These are phyloP conservation scores for Vanessa atalanta DNA, from an alignment of 1,140 invertebrate species.

Conservation along the genomic window DNA sequence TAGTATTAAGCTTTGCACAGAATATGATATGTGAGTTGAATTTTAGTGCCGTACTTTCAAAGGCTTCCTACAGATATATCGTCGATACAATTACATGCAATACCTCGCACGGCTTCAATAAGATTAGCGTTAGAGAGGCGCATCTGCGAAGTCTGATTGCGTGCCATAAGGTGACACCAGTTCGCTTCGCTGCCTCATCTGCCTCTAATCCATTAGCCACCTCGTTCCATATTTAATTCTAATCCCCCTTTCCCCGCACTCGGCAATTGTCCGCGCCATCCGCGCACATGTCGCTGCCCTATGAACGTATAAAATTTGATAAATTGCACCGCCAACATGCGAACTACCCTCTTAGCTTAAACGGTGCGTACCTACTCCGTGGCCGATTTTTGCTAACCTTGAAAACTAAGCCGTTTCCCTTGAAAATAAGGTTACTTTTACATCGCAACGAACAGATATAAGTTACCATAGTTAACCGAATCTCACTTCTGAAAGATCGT, in stretches of 20 bases:
- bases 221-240: slow-evolving; percentile 75
- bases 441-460: slow-evolving; percentile 31
- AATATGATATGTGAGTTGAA: no score
- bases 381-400: slow-evolving; percentile 25
- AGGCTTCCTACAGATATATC: neutral
- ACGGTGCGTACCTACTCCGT: slow-evolving; percentile 59
- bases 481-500: slow-evolving; percentile 37
- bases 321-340: slow-evolving; percentile 77
- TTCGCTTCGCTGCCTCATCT: slow-evolving; percentile 51
- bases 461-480: slow-evolving; percentile 61
- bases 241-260: slow-evolving; percentile 39
- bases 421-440: slow-evolving; percentile 32
- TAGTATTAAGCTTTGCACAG: no score
- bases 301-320: slow-evolving; percentile 78
- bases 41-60: no score
- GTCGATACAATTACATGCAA: slow-evolving; percentile 6
- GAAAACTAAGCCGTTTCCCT: slow-evolving; percentile 37
- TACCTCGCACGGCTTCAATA: slow-evolving; percentile 45
- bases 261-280: slow-evolving; percentile 69
- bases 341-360: slow-evolving; percentile 79
- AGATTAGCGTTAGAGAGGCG: slow-evolving; percentile 43
- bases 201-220: slow-evolving; percentile 76
- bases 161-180: slow-evolving; percentile 62
- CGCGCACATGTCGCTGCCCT: slow-evolving; percentile 74
- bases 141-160: slow-evolving; percentile 68